Base-by-base conservation (phyloP, 2,888 invertebrate species). In the Chydorus sphaericus region DNA sequence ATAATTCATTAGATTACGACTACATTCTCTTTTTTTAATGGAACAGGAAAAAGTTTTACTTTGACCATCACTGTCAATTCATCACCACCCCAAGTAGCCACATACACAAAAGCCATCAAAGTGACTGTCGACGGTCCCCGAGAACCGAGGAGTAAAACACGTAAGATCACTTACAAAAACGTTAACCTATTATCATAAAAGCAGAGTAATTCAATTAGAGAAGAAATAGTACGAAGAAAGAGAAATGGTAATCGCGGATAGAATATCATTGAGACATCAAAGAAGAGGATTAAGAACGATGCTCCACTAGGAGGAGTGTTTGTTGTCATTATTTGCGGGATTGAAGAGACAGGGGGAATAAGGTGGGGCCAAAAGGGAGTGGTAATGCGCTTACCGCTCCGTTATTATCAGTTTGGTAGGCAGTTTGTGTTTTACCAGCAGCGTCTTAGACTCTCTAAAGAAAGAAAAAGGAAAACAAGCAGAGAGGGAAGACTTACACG, bases 81-180 rank as follows among this genome's bases (percentile, higher is more conserved):
- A 64, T 80, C 84, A 64, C 97, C 97, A 55, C 90, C 92, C n/a
- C 94, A 94, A 73, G 85, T 97, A 60, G 86, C 92, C 59, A 89
- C 92, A 16, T 94, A 94, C 75, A 85, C 85, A 70, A 93, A 93
- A 71, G 93, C 93, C 61, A 96, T 96, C 73, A 96, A 96, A 74
- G 93, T 96, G 63, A 96, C 96, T 23, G 94, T 96, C 56, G 96
- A 96, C 71, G 96, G 96, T 62, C 96, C 96, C 10, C 73, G 96
- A 65, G 94, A 94, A 71, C 93, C 96, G 6, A 76, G 93, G 67
- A 90, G 89, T 63, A 91, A 91, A 76, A 88, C 88, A 75, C 87
- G 93, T 93, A 79, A 87, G 91, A 83, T 71, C 68, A 39, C 26
- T n/a, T n/a, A n/a, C n/a, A n/a, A 20, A 38, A 38, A 7, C 44